Base-by-base conservation (phyloP, 1,140 invertebrate species). In the Aphelinus certus region DNA sequence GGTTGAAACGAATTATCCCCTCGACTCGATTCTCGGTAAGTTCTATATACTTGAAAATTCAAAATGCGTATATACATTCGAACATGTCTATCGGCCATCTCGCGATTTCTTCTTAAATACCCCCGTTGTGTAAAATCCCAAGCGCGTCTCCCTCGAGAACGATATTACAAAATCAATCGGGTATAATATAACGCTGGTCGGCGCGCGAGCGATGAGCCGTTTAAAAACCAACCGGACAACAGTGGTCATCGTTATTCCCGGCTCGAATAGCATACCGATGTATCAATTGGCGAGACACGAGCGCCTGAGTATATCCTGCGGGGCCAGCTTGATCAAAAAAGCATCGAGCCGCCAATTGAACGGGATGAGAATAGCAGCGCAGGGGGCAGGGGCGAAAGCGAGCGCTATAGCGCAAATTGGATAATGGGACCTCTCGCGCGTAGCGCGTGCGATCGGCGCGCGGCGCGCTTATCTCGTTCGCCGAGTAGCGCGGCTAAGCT, bases 401-500 rank as follows among this genome's bases (percentile, higher is more conserved):
- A 60, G 45, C 6, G 58, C 42, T 9, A 43, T 42, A 58, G 9
- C 26, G 46, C 61, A 46, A 63, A 63, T 63, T 63, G 61, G 46
- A 63, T 63, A 63, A 63, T 63, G 46, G 46, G 26, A 26, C 26
- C 26, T 26, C 26, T 26, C 61, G 1, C 46, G 60, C 45, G 45
- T 3, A 7, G 5, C 42, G 46, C 26, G 26, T 26, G 48, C 57
- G 46, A 3, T 7, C 55, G 42, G n/a, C 6, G 43, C 3, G 2
- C 42, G 4, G 43, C 42, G 60, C 7, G 46, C 7, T 63, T 48
- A 63, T 63, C 61, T 63, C 61, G 46, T 63, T 63, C 26, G 26
- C 26, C 26, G 26, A 26, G 26, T 26, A 26, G 61, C 45, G 4
- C 61, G 9, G 61, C 61, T 65, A 65, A 65, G 63, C 63, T 65